A percentile compares a stretch with the other conserved stretches of the same genome.
These are phyloP conservation scores for Parnassius glacialis DNA, from an alignment of 2,888 invertebrate genomes.

Conservation along the genomic window DNA sequence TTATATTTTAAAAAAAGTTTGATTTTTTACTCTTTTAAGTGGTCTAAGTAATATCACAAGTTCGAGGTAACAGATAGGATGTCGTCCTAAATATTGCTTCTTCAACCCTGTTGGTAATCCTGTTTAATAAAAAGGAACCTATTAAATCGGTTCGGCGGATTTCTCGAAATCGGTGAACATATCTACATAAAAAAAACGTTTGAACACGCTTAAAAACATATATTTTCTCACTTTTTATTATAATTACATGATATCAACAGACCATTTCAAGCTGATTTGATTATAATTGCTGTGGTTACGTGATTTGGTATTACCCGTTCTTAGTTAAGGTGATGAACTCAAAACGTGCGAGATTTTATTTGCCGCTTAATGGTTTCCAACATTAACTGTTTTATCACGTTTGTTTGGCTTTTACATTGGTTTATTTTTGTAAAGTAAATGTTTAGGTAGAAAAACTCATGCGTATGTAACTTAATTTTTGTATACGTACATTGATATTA, in stretches of 20 bases:
- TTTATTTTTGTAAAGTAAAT: background rate
- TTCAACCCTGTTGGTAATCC: no score
- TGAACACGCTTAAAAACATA: no score
- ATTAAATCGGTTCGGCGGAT: no score
- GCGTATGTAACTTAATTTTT: background rate
- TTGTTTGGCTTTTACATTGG: slow-evolving; percentile 9
- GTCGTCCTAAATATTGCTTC: no score
- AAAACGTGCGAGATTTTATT: slow-evolving; percentile 5
- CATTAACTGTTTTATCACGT: slow-evolving; percentile 10
- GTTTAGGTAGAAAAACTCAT: background rate
- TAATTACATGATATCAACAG: background rate
- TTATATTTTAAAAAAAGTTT: no score
- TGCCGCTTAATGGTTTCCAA: slow-evolving; percentile 1
- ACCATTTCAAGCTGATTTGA: background rate
- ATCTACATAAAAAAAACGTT: no score
- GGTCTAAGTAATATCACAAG: no score
- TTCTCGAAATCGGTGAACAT: no score
- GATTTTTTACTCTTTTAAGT: no score
- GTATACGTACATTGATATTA: no score
- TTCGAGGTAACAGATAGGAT: no score
- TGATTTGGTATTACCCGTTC: slow-evolving; percentile 13
- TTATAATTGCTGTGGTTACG: slow-evolving; percentile 10
- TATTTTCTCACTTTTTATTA: background rate
- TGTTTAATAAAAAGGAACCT: no score
- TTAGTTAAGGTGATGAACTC: slow-evolving; percentile 6